Evolutionary conservation across 2,888 invertebrate genomes (phyloP).

Genomic region (Clepsis dumicolana): DNA sequence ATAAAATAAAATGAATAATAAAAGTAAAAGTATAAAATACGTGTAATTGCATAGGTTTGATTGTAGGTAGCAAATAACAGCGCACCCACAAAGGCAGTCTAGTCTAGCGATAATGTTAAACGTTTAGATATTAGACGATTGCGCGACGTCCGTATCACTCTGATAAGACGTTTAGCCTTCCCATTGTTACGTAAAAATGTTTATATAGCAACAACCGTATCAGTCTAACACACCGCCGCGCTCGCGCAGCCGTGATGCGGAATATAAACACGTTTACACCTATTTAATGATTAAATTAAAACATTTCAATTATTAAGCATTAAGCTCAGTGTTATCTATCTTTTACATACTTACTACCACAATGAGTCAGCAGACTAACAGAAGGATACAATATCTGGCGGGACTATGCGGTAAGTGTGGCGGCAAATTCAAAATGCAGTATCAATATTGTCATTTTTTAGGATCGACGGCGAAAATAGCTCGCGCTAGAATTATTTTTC

Average conservation of each 20-base stretch:
- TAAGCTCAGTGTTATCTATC: neutral
- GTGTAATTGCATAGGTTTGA: neutral
- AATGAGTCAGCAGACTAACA: slow-evolving; percentile 57
- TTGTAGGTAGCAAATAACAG: neutral
- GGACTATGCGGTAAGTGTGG: slow-evolving; percentile 74
- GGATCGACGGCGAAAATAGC: neutral
- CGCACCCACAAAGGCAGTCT: neutral
- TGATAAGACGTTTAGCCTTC: slow-evolving; percentile 13
- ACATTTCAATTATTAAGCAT: neutral
- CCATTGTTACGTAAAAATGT: slow-evolving; percentile 6
- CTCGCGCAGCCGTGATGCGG: slow-evolving; percentile 20
- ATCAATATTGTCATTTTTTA: slow-evolving; percentile 16
- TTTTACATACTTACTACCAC: slow-evolving; percentile 26
- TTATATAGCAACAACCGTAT: slow-evolving; percentile 12
- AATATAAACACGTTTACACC: neutral
- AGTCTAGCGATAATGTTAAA: neutral
- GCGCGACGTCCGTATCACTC: neutral
- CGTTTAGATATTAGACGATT: slow-evolving; percentile 2
- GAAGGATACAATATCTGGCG: slow-evolving; percentile 78
- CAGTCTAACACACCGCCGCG: slow-evolving; percentile 18
- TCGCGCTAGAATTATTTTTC: neutral
- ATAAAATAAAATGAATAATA: neutral
- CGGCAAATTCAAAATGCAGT: slow-evolving; percentile 54
- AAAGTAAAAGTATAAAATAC: no score
- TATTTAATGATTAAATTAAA: slow-evolving; percentile 24